These are phyloP conservation scores for Probosciger aterrimus DNA, from an alignment of 2,113 vertebrate genomes.

Conservation along the genomic window DNA sequence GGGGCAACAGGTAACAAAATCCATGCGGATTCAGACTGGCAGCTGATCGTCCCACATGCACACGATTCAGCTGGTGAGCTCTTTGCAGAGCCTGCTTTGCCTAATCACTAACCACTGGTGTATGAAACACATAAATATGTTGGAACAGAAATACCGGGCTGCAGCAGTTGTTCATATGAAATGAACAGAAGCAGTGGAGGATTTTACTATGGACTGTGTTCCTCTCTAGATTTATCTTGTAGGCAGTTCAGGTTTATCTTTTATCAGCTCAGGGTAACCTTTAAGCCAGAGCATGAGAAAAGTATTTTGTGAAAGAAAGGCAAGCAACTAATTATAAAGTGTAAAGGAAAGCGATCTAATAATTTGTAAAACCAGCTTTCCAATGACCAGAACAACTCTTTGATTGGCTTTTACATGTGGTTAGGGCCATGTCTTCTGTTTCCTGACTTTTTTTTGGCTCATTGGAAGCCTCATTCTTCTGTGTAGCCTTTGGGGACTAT, in stretches of 20 bases:
- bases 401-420: background rate
- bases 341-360: background rate
- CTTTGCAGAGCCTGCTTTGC: slow-evolving; percentile 5
- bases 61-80: slow-evolving; percentile 31
- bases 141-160: background rate
- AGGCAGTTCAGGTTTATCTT: background rate
- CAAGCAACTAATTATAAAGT: background rate
- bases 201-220: background rate
- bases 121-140: slow-evolving; percentile 4
- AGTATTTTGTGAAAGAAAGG: background rate
- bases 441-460: background rate
- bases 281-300: background rate
- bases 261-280: slow-evolving; percentile 8
- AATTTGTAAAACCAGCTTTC: background rate
- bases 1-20: slow-evolving; percentile 68
- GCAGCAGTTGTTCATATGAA: slow-evolving; percentile 49
- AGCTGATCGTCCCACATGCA: slow-evolving; percentile 61
- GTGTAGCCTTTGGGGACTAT: background rate
- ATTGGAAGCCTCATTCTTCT: background rate
- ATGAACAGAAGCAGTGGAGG: slow-evolving; percentile 42
- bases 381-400: background rate
- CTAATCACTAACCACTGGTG: background rate
- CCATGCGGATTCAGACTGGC: slow-evolving; percentile 37
- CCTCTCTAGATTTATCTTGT: slow-evolving; percentile 17
- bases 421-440: background rate